Evolutionary conservation across 2,888 invertebrate species (phyloP).

Genomic region (Timandra comae): DNA sequence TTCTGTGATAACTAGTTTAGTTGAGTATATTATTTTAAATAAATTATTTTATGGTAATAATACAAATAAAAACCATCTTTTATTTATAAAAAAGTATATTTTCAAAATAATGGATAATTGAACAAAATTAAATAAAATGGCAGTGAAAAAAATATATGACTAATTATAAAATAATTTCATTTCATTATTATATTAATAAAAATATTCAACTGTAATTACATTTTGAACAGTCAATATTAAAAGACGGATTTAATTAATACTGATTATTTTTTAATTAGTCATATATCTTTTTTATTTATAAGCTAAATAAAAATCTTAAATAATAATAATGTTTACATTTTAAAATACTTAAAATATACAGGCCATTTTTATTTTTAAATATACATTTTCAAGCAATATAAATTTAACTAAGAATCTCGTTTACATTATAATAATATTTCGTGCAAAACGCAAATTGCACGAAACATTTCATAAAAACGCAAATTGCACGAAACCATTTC

Average conservation of each 20-base stretch:
- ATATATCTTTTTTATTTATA: neutral
- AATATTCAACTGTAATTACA: neutral
- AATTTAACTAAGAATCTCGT: constrained; percentile 47
- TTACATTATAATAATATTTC: too few species aligned
- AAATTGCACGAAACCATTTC: too few species aligned
- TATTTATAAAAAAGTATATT: constrained; percentile 60
- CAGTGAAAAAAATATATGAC: constrained; percentile 33
- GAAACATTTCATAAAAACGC: too few species aligned
- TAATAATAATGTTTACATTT: constrained; percentile 2
- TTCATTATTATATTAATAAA: constrained; percentile 1
- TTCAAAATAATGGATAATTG: constrained; percentile 57
- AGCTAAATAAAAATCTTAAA: neutral
- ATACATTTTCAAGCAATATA: constrained; percentile 10
- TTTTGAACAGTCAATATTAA: too few species aligned
- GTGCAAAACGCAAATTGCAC: too few species aligned
- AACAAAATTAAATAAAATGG: constrained; percentile 57
- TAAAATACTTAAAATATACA: constrained; percentile 49
- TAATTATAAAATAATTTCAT: constrained; percentile 24
- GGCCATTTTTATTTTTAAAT: constrained; percentile 35
- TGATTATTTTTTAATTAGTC: neutral
- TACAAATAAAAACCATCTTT: neutral
- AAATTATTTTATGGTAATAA: neutral
- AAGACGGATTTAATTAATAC: neutral
- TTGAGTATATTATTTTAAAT: neutral
- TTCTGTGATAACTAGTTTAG: neutral